Evolutionary conservation across 2,113 vertebrate genomes (phyloP), one percentile per base, ranked within the genome.

Genomic region (Malaclemys terrapin): DNA sequence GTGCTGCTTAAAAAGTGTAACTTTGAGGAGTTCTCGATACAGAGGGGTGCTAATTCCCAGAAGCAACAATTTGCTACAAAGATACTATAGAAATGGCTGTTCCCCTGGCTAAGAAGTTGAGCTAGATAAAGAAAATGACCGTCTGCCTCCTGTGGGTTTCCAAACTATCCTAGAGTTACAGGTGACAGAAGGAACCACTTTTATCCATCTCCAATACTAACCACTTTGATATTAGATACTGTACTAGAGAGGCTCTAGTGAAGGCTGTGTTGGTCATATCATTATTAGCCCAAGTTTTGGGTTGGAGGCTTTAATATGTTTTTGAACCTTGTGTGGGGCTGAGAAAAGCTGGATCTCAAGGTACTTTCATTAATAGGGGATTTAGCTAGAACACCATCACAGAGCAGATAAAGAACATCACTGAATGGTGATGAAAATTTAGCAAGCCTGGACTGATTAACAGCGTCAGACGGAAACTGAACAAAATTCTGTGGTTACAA

Each of bases 401-500:
- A 0, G 1, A 76, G 10, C 22, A 17, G 17, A 10, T 35, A n/a
- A 69, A 69, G 8, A n/a, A 9, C 31, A 14, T 17, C 35, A 24
- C 38, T 76, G 72, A 76, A 25, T 76, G 7, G 22, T 13, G 20
- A 2, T 6, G 10, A 45, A 76, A 12, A 76, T 10, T 76, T 24
- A 45, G 72, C 38, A 19, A 45, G 42, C 3, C 5, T 11, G 38
- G 72, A 12, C 38, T 45, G 22, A 45, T 42, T 24, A 22, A 20
- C 2, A 76, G 72, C 45, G n/a, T 76, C 72, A 45, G 38, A 25
- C 59, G 4, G 12, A 10, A 93, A 24, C 14, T 29, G 6, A 6
- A 8, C 89, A 25, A 80, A 25, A 0, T 0, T 25, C 14, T 38
- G 2, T 12, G 53, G 10, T 78, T 54, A 25, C 50, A 11, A 13